Conservation (phyloP, 2,888 invertebrate genomes). For the Caenorhabditis afra region DNA sequence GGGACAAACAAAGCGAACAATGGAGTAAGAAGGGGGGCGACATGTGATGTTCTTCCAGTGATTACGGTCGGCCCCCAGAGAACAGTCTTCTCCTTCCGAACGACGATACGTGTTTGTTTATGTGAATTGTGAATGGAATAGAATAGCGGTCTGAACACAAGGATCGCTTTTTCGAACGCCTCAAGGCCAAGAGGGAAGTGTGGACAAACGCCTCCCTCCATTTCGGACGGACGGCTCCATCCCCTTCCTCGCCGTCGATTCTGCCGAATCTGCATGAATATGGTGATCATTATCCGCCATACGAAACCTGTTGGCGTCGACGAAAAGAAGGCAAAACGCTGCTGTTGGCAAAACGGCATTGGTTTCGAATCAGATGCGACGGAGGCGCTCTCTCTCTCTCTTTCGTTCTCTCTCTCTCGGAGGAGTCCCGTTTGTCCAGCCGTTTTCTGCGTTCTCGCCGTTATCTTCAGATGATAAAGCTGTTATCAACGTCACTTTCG, state of each 20-base stretch:
- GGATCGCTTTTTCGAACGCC: constrained; percentile 29
- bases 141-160: constrained; percentile 22
- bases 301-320: constrained; percentile 47
- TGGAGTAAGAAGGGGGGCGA: background rate
- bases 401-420: no score
- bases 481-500: constrained; percentile 14
- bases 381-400: constrained; percentile 24
- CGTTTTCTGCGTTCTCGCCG: constrained; percentile 40
- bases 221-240: background rate
- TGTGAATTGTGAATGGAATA: constrained; percentile 39
- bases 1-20: constrained; percentile 3
- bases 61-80: background rate
- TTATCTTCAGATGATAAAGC: constrained; percentile 21
- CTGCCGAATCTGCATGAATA: constrained; percentile 34
- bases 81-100: constrained; percentile 4
- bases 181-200: constrained; percentile 18
- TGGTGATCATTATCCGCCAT: constrained; percentile 51
- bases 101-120: constrained; percentile 41
- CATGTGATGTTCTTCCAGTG: constrained; percentile 11
- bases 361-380: constrained; percentile 49
- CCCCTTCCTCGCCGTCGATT: constrained; percentile 7
- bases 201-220: background rate
- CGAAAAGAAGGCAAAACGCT: constrained; percentile 34
- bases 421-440: constrained; percentile 35
- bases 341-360: constrained; percentile 29